These are phyloP conservation scores for Acheta domesticus DNA, from an alignment of 2,888 invertebrate species.

Conservation along the genomic window DNA sequence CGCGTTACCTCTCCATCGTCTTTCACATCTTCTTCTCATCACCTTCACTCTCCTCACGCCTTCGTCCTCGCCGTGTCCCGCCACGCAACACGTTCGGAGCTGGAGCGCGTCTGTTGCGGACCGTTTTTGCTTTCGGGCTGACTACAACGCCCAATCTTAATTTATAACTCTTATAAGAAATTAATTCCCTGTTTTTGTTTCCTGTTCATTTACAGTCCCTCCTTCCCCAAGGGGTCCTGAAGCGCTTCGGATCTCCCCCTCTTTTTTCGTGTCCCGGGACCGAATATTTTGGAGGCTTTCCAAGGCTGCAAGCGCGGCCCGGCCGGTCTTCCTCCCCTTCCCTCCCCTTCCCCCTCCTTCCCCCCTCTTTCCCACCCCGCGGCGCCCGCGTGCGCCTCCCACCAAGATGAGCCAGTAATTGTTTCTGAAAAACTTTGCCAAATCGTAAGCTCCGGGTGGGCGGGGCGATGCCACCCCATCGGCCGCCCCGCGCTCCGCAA, in stretches of 20 bases:
- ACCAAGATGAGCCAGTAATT: background rate
- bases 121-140: background rate
- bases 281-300: constrained; percentile 1
- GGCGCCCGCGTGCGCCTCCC: background rate
- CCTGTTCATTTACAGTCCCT: background rate
- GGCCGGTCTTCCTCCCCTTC: background rate
- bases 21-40: too few relatives aligned
- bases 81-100: background rate
- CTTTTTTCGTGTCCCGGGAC: constrained; percentile 8
- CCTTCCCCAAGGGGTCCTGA: background rate
- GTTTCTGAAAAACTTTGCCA: constrained; percentile 11
- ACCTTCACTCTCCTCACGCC: background rate
- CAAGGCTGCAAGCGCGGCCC: background rate
- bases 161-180: background rate
- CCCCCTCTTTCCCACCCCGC: background rate
- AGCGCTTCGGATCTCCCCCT: background rate
- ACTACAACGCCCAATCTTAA: background rate
- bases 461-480: too few relatives aligned
- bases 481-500: too few relatives aligned
- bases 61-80: background rate
- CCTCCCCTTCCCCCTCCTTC: background rate
- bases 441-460: background rate
- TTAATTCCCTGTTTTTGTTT: constrained; percentile 10
- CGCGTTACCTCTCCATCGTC: too few relatives aligned
- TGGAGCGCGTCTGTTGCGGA: background rate